Percentiles rank a stretch among this genome's conserved stretches.
These are phyloP conservation scores for Chionoecetes opilio DNA, from an alignment of 1,140 invertebrate species.

Conservation along the genomic window DNA sequence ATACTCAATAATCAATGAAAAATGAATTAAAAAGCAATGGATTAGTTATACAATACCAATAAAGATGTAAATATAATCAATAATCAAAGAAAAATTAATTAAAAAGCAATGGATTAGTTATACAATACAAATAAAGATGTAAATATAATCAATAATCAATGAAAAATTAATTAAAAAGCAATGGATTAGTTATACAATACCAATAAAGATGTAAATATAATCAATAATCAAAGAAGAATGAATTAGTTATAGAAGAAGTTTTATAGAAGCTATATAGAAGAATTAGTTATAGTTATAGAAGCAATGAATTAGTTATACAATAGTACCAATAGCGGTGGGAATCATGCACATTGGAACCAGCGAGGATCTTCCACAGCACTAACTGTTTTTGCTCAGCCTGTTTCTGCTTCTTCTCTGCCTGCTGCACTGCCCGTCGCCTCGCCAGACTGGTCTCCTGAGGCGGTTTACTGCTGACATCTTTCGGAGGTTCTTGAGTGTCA, in stretches of 20 bases:
- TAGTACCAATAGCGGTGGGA: constrained; percentile 51
- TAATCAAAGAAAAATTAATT: too few species aligned
- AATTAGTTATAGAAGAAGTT: too few species aligned
- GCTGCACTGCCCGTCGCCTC: constrained; percentile 56
- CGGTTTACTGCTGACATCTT: background rate
- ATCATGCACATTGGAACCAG: constrained; percentile 65
- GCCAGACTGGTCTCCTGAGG: constrained; percentile 67
- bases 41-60: too few species aligned
- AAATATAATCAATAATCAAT: constrained; percentile 5
- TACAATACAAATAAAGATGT: too few species aligned
- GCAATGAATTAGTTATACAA: constrained; percentile 45
- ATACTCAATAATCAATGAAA: too few species aligned
- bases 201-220: background rate
- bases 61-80: too few species aligned
- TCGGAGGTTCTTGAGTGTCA: constrained; percentile 58
- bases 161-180: background rate
- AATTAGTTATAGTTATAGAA: too few species aligned
- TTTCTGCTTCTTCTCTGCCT: constrained; percentile 69
- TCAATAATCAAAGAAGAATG: background rate
- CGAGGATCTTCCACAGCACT: constrained; percentile 61
- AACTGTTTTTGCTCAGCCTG: constrained; percentile 70
- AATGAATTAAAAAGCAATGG: too few species aligned
- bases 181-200: too few species aligned
- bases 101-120: too few species aligned
- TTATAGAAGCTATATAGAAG: too few species aligned